These are phyloP conservation scores for Dynastes maya DNA, from an alignment of 2,888 invertebrate genomes.

Conservation along the genomic window DNA sequence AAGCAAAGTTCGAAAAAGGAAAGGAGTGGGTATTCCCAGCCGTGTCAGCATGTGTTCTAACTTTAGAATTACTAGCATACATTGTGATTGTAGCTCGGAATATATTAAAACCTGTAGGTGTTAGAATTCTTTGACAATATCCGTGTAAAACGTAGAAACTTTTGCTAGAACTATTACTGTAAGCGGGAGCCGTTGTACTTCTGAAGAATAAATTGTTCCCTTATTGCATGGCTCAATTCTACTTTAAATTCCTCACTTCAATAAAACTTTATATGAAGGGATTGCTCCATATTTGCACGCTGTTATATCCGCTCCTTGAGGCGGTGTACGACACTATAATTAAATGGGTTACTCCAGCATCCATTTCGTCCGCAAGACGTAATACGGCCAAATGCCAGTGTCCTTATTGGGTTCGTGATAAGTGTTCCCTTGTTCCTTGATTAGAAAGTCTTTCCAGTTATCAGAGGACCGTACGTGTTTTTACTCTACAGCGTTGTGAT, in stretches of 20 bases:
- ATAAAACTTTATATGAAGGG: constrained; percentile 35
- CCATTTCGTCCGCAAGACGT: constrained; percentile 45
- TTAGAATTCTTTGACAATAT: constrained; percentile 9
- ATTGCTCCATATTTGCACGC: constrained; percentile 26
- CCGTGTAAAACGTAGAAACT: background rate
- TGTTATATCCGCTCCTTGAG: constrained; percentile 10
- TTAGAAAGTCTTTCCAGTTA: constrained; percentile 27
- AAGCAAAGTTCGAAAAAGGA: too few species aligned
- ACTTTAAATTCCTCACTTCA: constrained; percentile 25
- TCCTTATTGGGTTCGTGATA: constrained; percentile 50
- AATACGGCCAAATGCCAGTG: constrained; percentile 46
- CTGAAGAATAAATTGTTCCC: background rate
- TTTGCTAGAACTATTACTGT: background rate
- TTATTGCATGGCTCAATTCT: constrained; percentile 1
- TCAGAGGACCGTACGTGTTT: background rate
- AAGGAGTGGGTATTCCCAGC: too few species aligned
- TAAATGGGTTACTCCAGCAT: constrained; percentile 31
- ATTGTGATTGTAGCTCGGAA: too few species aligned
- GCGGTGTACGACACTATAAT: constrained; percentile 38
- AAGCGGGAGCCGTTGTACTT: background rate
- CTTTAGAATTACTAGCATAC: too few species aligned
- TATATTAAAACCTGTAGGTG: background rate
- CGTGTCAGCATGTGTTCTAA: too few species aligned
- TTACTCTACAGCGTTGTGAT: too few species aligned
- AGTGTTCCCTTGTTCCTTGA: constrained; percentile 45